Evolutionary conservation across 2,888 invertebrate species (phyloP), one percentile per base, ranked within the genome.

Genomic region (Cryptus viduatorius): DNA sequence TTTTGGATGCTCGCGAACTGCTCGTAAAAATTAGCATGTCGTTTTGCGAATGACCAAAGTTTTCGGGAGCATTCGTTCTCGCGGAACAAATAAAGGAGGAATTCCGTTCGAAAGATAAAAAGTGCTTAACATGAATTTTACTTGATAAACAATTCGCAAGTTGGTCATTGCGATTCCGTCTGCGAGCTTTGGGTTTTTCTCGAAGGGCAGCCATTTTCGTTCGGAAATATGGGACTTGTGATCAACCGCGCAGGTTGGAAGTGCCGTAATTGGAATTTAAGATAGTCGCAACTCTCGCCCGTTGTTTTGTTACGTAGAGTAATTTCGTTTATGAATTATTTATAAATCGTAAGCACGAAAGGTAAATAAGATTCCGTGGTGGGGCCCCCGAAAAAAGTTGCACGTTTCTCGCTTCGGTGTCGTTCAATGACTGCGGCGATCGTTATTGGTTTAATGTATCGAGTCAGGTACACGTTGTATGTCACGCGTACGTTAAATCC

Each of bases 21-120:
- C 64, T 84, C 84, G 78, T 73, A 82, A 82, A 80, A 85, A 85
- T 85, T 83, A 83, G 78, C 85, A 83, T 85, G 71, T 78, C 71
- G 61, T 73, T 77, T 61, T 4, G n/a, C 37, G 72, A 68, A 79
- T 65, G 68, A 56, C 69, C 59, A 85, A 85, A 85, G 73, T 85
- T 85, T 73, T 0, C 24, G 24, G 29, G 10, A 10, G 50, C 73
- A 16, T 64, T 59, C 72, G 29, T 76, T 64, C 16, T 19, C 53
- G 53, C 53, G 16, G 19, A 10, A 19, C 4, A n/a, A 68, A 71
- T n/a, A 46, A 16, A 65, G 42, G 19, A 65, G 61, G 16, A 10
- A 48, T 56, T 24, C 48, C 61, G 1, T 8, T 53, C 37, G 37
- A 64, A 1, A 48, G 29, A 48, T 72, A 56, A 46, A 46, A 31